Percentiles rank a stretch among this genome's conserved stretches.
Conservation (phyloP, 2,888 invertebrate species). For the Merodon equestris region DNA sequence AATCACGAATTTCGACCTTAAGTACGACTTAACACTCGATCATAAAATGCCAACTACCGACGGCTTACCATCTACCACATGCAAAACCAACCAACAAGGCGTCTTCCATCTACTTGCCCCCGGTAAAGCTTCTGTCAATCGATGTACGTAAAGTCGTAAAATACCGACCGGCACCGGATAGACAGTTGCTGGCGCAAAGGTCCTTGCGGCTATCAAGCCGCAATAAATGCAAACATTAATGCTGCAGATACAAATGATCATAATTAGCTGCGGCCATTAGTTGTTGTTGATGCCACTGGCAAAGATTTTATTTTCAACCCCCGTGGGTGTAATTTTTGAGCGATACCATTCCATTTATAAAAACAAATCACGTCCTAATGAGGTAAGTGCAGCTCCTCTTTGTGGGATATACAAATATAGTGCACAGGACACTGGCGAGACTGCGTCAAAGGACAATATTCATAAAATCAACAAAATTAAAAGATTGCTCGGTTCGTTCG, state of each 20-base stretch:
- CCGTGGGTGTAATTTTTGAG: conserved; percentile 47
- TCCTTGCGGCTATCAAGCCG: conserved; percentile 25
- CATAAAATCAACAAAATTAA: conserved; percentile 63
- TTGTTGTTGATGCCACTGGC: conserved; percentile 19
- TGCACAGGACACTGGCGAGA: conserved; percentile 26
- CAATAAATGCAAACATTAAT: conserved; percentile 59
- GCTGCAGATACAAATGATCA: conserved; percentile 53
- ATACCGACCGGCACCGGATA: conserved; percentile 29
- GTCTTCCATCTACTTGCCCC: no score
- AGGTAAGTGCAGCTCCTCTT: background rate
- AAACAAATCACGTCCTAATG: no score
- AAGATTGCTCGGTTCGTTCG: conserved; percentile 31
- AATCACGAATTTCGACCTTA: conserved; percentile 28
- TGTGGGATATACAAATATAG: no score
- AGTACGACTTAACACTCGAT: conserved; percentile 43
- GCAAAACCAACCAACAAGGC: no score
- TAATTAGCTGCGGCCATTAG: conserved; percentile 67
- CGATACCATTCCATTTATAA: no score
- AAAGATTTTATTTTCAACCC: conserved; percentile 28
- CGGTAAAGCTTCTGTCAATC: conserved; percentile 34
- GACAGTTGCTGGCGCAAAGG: background rate
- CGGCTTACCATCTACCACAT: background rate
- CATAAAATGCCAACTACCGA: conserved; percentile 10
- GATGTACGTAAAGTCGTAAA: conserved; percentile 45
- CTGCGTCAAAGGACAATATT: conserved; percentile 34